Conservation (phyloP, 2,888 invertebrate species). For the Drosophila buzzatii region DNA sequence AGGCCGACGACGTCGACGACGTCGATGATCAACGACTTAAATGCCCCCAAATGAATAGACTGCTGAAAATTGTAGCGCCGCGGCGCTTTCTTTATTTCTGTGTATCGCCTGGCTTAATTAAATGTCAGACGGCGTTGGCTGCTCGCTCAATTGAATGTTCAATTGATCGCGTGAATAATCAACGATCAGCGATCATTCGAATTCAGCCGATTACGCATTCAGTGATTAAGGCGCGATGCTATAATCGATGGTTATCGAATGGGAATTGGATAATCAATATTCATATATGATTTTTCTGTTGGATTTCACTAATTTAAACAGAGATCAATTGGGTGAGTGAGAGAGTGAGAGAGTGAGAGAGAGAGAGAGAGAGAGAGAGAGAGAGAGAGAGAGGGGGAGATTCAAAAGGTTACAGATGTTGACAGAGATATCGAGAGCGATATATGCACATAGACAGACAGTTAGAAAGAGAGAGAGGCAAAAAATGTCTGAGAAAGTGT, state of each 20-base stretch:
- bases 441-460: not conserved
- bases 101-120: slow-evolving; percentile 63
- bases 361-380: not conserved
- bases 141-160: slow-evolving; percentile 62
- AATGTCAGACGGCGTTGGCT: slow-evolving; percentile 64
- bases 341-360: not conserved
- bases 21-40: slow-evolving; percentile 10
- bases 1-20: not conserved
- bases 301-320: no score
- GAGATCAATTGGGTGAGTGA: not conserved
- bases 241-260: slow-evolving; percentile 62
- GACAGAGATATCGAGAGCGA: no score
- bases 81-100: slow-evolving; percentile 63
- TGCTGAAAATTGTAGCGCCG: slow-evolving; percentile 52
- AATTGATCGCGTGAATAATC: slow-evolving; percentile 70
- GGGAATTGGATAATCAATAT: not conserved
- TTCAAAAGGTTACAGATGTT: no score
- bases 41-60: slow-evolving; percentile 22
- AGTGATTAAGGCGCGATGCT: slow-evolving; percentile 66
- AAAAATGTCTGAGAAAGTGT: no score
- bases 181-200: slow-evolving; percentile 57
- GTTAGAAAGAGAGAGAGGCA: not conserved
- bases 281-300: not conserved
- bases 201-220: slow-evolving; percentile 28
- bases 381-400: not conserved